Evolutionary conservation across 1,140 invertebrate genomes (phyloP).

Genomic region (Drosophila repleta): DNA sequence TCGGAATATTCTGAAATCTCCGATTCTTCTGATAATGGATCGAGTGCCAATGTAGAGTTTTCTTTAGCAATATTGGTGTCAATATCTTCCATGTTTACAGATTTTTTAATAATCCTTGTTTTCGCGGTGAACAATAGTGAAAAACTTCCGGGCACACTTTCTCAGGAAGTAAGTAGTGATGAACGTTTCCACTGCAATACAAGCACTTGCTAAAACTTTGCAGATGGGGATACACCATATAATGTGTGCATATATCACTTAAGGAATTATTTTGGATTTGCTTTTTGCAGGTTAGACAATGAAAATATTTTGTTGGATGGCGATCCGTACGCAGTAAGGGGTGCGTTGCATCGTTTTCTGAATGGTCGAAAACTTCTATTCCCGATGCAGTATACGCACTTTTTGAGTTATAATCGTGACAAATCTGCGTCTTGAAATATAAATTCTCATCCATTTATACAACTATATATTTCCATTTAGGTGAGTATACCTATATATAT

Average conservation of each 20-base stretch:
- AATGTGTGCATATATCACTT: conserved; percentile 69
- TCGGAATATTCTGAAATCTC: conserved; percentile 71
- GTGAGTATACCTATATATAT: not conserved
- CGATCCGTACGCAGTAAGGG: conserved; percentile 62
- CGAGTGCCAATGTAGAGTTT: conserved; percentile 19
- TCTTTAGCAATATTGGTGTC: conserved; percentile 8
- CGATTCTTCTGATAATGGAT: conserved; percentile 44
- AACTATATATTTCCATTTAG: not conserved
- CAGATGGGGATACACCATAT: conserved; percentile 34
- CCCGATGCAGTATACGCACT: not conserved
- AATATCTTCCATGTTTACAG: conserved; percentile 24
- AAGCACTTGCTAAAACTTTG: conserved; percentile 45
- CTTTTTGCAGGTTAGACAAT: conserved; percentile 62
- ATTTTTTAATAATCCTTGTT: conserved; percentile 6
- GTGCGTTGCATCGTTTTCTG: conserved; percentile 75
- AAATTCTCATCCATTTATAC: conserved; percentile 25
- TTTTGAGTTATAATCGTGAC: not conserved
- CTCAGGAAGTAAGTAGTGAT: conserved; percentile 38
- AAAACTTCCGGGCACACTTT: conserved; percentile 32
- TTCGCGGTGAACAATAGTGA: conserved; percentile 60
- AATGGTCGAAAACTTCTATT: conserved; percentile 16
- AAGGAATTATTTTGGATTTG: conserved; percentile 47
- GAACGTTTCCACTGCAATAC: conserved; percentile 58
- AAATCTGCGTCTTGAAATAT: not conserved
- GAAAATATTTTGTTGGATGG: conserved; percentile 40